These are phyloP conservation scores for Phoenicopterus ruber DNA, from an alignment of 2,113 vertebrate genomes.

Conservation along the genomic window DNA sequence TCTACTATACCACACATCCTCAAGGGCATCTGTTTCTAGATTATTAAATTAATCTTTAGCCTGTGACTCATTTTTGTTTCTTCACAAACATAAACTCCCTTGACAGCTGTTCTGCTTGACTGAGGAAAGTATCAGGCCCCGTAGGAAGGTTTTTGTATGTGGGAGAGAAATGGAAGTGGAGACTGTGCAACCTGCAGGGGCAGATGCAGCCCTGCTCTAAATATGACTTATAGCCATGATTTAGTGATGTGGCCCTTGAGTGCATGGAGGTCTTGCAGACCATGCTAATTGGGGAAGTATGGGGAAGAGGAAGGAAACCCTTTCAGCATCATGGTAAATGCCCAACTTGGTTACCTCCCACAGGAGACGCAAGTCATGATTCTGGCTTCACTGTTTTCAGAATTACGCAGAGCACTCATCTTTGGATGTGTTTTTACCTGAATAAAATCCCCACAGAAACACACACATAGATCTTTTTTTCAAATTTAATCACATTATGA, in stretches of 20 bases:
- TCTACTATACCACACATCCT: constrained; percentile 27
- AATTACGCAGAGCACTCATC: background rate
- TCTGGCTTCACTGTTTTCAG: background rate
- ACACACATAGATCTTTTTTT: background rate
- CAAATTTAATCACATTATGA: background rate
- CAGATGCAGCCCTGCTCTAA: background rate
- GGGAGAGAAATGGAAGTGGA: background rate
- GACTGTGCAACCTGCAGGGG: background rate
- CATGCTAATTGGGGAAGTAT: background rate
- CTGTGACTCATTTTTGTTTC: constrained; percentile 56
- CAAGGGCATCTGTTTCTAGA: constrained; percentile 55
- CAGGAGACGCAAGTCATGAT: background rate
- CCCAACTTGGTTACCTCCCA: background rate
- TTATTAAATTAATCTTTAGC: constrained; percentile 58
- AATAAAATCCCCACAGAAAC: background rate
- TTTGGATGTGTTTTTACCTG: background rate
- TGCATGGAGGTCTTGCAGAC: background rate
- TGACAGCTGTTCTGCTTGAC: background rate
- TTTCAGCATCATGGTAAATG: constrained; percentile 5
- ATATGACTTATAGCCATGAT: background rate
- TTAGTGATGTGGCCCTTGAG: background rate
- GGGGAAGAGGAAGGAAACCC: constrained; percentile 17
- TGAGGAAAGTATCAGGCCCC: background rate
- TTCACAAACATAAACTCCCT: constrained; percentile 27
- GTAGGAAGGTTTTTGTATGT: background rate